Percentiles rank a stretch among this genome's conserved stretches.
Evolutionary conservation across 2,888 invertebrate species (phyloP).

Genomic region (Diplolepis rosae): DNA sequence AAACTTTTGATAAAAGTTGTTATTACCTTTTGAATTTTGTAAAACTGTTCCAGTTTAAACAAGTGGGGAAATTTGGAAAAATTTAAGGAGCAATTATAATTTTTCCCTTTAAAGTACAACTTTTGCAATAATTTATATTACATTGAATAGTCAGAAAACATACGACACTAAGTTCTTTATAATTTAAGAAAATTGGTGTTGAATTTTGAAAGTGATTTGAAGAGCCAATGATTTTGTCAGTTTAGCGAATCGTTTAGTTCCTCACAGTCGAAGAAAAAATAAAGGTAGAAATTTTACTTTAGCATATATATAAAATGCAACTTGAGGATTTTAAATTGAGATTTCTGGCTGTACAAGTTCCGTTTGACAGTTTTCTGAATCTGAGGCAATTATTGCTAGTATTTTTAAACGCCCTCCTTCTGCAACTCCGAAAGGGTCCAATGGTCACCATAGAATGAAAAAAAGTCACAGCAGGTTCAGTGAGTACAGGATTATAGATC

Average conservation of each 20-base stretch:
- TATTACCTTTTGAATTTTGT: no score
- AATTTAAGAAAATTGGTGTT: not conserved
- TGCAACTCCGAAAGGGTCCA: not conserved
- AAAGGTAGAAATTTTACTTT: no score
- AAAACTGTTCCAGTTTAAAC: no score
- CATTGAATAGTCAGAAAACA: not conserved
- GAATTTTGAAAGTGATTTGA: conserved; percentile 19
- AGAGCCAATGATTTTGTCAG: not conserved
- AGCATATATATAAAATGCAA: not conserved
- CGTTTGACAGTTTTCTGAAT: conserved; percentile 7
- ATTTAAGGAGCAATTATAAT: no score
- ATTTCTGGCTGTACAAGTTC: no score
- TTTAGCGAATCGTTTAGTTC: not conserved
- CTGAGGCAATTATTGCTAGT: not conserved
- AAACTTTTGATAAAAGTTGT: no score
- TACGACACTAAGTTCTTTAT: not conserved
- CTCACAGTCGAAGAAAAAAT: conserved; percentile 1
- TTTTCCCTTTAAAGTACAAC: no score
- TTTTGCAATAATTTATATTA: no score
- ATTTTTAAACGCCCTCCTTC: not conserved
- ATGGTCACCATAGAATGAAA: not conserved
- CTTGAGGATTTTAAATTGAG: no score
- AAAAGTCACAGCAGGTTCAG: conserved; percentile 8
- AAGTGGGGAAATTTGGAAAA: no score
- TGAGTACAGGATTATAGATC: not conserved